These are phyloP conservation scores for Gracilinanus agilis DNA, from an alignment of 2,113 vertebrate genomes.

Conservation along the genomic window DNA sequence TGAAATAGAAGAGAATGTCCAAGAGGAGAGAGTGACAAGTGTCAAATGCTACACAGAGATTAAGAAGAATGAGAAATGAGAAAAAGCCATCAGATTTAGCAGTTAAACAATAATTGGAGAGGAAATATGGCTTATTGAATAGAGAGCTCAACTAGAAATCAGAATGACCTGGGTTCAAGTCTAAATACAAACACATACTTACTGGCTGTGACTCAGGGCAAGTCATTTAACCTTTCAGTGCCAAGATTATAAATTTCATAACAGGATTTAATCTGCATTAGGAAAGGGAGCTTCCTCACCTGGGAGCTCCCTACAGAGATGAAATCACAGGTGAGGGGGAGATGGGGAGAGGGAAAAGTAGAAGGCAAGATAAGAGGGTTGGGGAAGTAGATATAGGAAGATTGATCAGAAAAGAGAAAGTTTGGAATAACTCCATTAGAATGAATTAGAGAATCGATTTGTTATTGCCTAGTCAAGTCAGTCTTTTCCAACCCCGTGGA, in stretches of 20 bases:
- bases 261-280: not conserved
- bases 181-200: not conserved
- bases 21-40: too few relatives aligned
- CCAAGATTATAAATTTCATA: not conserved
- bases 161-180: not conserved
- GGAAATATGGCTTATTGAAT: too few relatives aligned
- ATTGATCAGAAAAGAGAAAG: not conserved
- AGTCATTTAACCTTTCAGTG: not conserved
- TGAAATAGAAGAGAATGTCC: too few relatives aligned
- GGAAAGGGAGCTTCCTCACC: too few relatives aligned
- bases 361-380: not conserved
- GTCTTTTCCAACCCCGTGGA: too few relatives aligned
- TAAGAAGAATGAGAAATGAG: too few relatives aligned
- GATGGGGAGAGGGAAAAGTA: not conserved
- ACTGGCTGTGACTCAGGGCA: not conserved
- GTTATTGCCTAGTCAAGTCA: too few relatives aligned
- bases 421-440: not conserved
- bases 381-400: not conserved
- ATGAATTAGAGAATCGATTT: too few relatives aligned
- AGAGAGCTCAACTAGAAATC: not conserved
- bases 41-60: too few relatives aligned
- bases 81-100: too few relatives aligned
- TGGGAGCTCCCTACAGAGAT: not conserved
- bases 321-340: not conserved
- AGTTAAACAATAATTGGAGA: too few relatives aligned